Evolutionary conservation across 2,113 vertebrate species (phyloP), one percentile per base, ranked within the genome.

Genomic region (Odontophorus gujanensis): DNA sequence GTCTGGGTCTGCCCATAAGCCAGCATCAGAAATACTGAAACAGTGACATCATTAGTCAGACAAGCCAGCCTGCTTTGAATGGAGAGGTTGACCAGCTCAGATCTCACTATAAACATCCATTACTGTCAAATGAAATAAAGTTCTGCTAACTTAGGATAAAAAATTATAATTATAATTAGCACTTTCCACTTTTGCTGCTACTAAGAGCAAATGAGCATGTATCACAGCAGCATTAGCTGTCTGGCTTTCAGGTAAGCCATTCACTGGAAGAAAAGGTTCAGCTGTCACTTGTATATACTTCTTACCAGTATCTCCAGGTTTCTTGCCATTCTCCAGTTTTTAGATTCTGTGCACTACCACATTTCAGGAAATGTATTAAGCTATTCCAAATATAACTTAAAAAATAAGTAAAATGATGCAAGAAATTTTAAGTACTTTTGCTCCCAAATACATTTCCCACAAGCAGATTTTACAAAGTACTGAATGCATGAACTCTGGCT

Each of bases 381-480:
- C 57, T 72, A 26, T 72, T 84, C 34, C 47, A 91, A 78, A 89
- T 38, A 28, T 75, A 65, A 75, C 66, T 72, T 63, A 38, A 75
- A 86, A 81, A 84, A 81, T 50, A 66, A 86, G 79, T 58, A n/a
- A 57, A 90, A 81, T 38, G 57, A 81, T 34, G 28, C 28, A 45
- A 53, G 66, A 79, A 92, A 87, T 28, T 7, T 0, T 34, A 81
- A 61, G 34, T 40, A 59, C 61, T 84, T 92, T 67, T 63, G 17
- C 36, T 81, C 86, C 61, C 61, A 86, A 53, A 53, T 38, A 38
- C 58, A 77, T 81, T 90, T 85, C 55, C 22, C 72, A 59, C 18
- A 73, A 76, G 50, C 20, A 83, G 65, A 66, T 83, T 92, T 88
- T 83, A 80, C 55, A 71, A 86, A 88, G 67, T 43, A 90, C 11